Evolutionary conservation across 2,888 invertebrate genomes (phyloP).

Genomic region (Miltochrista miniata): DNA sequence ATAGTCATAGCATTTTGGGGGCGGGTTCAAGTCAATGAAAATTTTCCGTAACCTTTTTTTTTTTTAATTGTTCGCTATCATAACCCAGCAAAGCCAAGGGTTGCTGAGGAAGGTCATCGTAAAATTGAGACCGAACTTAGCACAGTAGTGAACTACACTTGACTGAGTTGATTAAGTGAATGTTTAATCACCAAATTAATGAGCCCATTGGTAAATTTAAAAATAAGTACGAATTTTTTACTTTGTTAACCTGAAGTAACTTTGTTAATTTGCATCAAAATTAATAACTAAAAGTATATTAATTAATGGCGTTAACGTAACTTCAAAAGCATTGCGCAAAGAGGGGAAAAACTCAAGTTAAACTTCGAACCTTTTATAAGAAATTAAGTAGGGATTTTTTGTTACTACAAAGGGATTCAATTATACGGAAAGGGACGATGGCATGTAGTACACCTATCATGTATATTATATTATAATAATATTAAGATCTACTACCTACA

Average conservation of each 20-base stretch:
- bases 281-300: not conserved
- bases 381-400: constrained; percentile 45
- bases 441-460: not conserved
- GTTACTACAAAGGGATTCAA: constrained; percentile 8
- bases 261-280: constrained; percentile 4
- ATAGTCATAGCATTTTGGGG: too few relatives aligned
- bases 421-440: not conserved
- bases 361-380: constrained; percentile 49
- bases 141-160: too few relatives aligned
- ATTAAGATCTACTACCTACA: not conserved
- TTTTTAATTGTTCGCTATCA: too few relatives aligned
- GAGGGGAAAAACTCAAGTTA: constrained; percentile 38
- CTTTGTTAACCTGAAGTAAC: not conserved
- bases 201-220: too few relatives aligned
- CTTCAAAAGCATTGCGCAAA: constrained; percentile 27
- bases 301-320: constrained; percentile 30
- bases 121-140: too few relatives aligned
- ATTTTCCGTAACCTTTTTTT: constrained; percentile 31
- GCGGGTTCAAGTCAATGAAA: too few relatives aligned
- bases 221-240: too few relatives aligned
- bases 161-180: too few relatives aligned
- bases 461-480: not conserved
- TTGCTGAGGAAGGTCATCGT: too few relatives aligned
- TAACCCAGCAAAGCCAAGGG: too few relatives aligned
- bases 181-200: too few relatives aligned